Evolutionary conservation across 2,113 vertebrate genomes (phyloP), one percentile per base, ranked within the genome.

Genomic region (Crotalus helleri): DNA sequence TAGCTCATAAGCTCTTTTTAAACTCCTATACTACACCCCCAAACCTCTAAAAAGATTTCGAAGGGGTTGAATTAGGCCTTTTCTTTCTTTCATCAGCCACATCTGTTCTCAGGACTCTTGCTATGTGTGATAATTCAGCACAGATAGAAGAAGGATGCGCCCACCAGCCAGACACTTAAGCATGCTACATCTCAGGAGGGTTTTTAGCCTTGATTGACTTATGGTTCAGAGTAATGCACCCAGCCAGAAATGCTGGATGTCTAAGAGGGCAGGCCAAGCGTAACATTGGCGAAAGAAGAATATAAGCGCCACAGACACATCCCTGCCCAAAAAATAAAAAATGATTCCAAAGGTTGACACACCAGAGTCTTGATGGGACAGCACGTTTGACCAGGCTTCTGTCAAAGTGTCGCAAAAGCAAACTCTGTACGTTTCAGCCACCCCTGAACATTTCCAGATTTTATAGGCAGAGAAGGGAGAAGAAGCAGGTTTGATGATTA

Each of bases 71-170:
- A 39, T 33, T 17, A 46, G 6, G 21, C 44, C 24, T 85, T 85
- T 85, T 85, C 6, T 15, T 3, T 81, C 19, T 81, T 39, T 7
- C 11, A 21, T 86, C 46, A 24, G 7, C 85, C 11, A 24, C 46
- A 51, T 49, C 44, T 11, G 85, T 86, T 12, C 44, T 24, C 10
- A 1, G 44, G 85, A 10, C 44, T 8, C 85, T 46, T 19, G 33
- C 13, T 3, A 8, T 3, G 9, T 0, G 1, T 5, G 10, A 12
- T 24, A 2, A 49, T 49, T 49, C 85, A 51, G 46, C 3, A 11
- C 23, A 12, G 46, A 51, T 12, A 12, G 7, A 49, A 49, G 24
- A 12, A 26, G 1, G 26, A 64, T 64, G 61, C 3, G 59, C 10
- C 24, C 10, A 29, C 59, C 26, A 3, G 11, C 26, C 1, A 61